phyloP scores from a whole-genome alignment of 2,113 vertebrate genomes.

The Ellobius talpinus region DNA sequence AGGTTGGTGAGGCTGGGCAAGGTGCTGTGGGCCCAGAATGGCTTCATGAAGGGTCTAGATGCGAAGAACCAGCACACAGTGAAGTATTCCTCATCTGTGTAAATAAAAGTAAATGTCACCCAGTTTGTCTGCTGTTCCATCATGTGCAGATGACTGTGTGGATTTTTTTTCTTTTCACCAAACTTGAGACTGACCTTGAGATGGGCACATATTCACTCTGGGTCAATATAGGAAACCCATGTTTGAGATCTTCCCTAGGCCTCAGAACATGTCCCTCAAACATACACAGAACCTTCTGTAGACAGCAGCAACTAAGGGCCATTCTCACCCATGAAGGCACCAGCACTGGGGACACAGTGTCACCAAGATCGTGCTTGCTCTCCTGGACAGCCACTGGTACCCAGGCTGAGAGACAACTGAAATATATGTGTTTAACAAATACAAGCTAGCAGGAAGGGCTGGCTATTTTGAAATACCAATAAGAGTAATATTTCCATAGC shows the following conservation, averaged over 20 bases:
- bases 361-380: background rate
- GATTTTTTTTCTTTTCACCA: background rate
- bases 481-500: background rate
- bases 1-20: background rate
- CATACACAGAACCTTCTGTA: background rate
- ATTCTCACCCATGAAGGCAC: background rate
- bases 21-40: background rate
- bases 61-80: background rate
- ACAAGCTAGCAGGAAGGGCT: background rate
- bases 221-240: background rate
- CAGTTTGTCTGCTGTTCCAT: background rate
- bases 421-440: background rate
- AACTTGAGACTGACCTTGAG: background rate
- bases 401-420: background rate
- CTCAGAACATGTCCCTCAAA: background rate
- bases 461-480: background rate
- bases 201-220: background rate
- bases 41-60: background rate
- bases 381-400: background rate
- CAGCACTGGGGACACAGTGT: background rate
- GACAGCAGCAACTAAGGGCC: background rate
- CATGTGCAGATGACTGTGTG: background rate
- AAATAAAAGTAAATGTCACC: conserved; percentile 38
- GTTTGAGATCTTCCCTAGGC: background rate
- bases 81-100: background rate